Evolutionary conservation across 2,888 invertebrate species (phyloP), one percentile per base, ranked within the genome.

Genomic region (Spisula solida): DNA sequence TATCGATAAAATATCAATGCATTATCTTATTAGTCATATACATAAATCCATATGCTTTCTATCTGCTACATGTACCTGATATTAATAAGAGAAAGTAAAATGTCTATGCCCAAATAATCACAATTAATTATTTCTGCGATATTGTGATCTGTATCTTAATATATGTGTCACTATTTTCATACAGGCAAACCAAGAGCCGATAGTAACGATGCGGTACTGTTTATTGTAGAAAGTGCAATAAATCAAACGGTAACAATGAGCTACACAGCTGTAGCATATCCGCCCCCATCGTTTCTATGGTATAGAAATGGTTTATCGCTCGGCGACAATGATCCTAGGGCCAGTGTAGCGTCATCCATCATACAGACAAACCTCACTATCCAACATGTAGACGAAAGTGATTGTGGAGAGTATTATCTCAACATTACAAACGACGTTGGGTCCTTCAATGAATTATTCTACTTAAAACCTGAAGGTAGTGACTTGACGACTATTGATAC

Each of bases 211-310:
- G 25, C 20, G 4, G 25, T 66, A 25, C 60, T 25, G 25, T 66
- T 25, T 25, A 25, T n/a, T 25, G 25, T 12, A 6, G n/a, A 25
- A 66, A 25, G 60, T 25, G 60, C 60, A 2, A 66, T 66, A 0
- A 66, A n/a, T 12, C 60, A 66, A 25, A 66, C 25, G 0, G 60
- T 66, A 66, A 66, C 60, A 25, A 6, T 66, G 6, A 66, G 60
- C 12, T 66, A 66, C 60, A 66, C 60, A 66, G 60, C 60, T 66
- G 20, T 66, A 25, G 60, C 25, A 66, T 66, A 25, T 66, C 60
- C 60, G n/a, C 60, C 20, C 25, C 60, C 60, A 25, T 12, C 60
- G 25, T 66, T 66, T 25, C 1, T 66, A 25, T 66, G 60, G 60
- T 66, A 66, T 25, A 66, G 60, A 66, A 2, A 66, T n/a, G 60